Conservation (phyloP, 2,113 vertebrate genomes). For the Himantopus leucocephalus region DNA sequence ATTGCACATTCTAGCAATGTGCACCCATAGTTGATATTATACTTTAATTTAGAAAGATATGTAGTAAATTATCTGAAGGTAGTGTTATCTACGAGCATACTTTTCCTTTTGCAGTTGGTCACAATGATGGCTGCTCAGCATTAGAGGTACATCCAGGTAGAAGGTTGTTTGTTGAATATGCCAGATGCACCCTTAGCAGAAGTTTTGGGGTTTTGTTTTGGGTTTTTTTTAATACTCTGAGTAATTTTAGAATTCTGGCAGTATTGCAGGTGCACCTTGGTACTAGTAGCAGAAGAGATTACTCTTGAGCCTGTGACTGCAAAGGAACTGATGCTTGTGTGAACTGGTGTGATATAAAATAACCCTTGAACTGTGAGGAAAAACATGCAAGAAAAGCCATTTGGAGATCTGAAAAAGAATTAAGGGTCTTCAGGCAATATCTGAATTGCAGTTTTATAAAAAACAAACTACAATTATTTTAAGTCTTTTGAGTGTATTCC, state of each 20-base stretch:
- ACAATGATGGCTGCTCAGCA: slow-evolving; percentile 11
- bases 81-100: slow-evolving; percentile 28
- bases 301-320: slow-evolving; percentile 51
- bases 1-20: slow-evolving; percentile 51
- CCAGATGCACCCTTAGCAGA: background rate
- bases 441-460: slow-evolving; percentile 21
- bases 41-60: slow-evolving; percentile 49
- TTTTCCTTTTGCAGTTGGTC: slow-evolving; percentile 62
- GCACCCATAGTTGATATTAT: slow-evolving; percentile 45
- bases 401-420: slow-evolving; percentile 9
- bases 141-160: slow-evolving; percentile 39
- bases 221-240: background rate
- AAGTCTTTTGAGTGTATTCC: background rate
- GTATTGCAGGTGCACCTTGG: slow-evolving; percentile 55
- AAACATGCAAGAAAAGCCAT: slow-evolving; percentile 47
- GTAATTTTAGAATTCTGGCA: slow-evolving; percentile 48
- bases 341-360: slow-evolving; percentile 30
- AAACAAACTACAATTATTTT: background rate
- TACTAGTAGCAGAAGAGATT: slow-evolving; percentile 49
- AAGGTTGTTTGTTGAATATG: slow-evolving; percentile 22
- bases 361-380: slow-evolving; percentile 50
- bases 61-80: slow-evolving; percentile 39
- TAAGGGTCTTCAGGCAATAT: slow-evolving; percentile 50
- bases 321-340: slow-evolving; percentile 47
- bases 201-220: background rate